A percentile compares a stretch with the other conserved stretches of the same genome.
phyloP scores from a whole-genome alignment of 1,140 invertebrate genomes.

The Bombus impatiens region DNA sequence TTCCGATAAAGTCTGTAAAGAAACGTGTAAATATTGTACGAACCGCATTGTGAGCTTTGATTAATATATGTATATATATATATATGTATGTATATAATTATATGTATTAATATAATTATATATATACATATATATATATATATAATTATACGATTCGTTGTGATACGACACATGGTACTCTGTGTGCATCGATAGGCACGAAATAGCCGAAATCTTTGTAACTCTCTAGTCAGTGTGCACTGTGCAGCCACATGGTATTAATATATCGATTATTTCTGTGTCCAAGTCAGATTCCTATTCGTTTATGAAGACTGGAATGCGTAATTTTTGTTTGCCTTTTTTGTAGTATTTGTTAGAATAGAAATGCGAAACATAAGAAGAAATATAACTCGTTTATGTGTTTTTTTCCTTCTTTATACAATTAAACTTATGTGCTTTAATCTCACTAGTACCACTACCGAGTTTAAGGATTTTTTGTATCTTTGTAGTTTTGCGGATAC shows the following conservation, averaged over 20 bases:
- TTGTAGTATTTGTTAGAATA: slow-evolving; percentile 4
- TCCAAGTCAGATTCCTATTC: slow-evolving; percentile 7
- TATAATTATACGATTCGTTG: slow-evolving; percentile 24
- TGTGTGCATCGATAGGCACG: slow-evolving; percentile 21
- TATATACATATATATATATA: not conserved
- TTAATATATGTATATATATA: slow-evolving; percentile 29
- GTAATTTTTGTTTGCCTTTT: not conserved
- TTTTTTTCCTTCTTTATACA: slow-evolving; percentile 11
- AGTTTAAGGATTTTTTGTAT: slow-evolving; percentile 21
- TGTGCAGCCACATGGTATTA: slow-evolving; percentile 68
- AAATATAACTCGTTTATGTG: not conserved
- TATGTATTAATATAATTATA: not conserved
- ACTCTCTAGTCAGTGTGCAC: slow-evolving; percentile 77
- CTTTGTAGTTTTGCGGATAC: not conserved
- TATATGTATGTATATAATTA: slow-evolving; percentile 6
- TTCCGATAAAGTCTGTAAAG: slow-evolving; percentile 48
- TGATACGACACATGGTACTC: slow-evolving; percentile 31
- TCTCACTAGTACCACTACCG: slow-evolving; percentile 15
- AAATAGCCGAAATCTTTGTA: slow-evolving; percentile 61
- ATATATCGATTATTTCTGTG: slow-evolving; percentile 32
- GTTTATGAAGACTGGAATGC: slow-evolving; percentile 17
- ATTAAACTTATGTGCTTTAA: slow-evolving; percentile 16
- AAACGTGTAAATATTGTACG: slow-evolving; percentile 61
- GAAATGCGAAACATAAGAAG: slow-evolving; percentile 3
- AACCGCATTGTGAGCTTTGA: slow-evolving; percentile 41